Evolutionary conservation across 53 echinoderm and acorn worm genomes (phyloP), one percentile per base, ranked within the genome.

Genomic region (Crossaster papposus): DNA sequence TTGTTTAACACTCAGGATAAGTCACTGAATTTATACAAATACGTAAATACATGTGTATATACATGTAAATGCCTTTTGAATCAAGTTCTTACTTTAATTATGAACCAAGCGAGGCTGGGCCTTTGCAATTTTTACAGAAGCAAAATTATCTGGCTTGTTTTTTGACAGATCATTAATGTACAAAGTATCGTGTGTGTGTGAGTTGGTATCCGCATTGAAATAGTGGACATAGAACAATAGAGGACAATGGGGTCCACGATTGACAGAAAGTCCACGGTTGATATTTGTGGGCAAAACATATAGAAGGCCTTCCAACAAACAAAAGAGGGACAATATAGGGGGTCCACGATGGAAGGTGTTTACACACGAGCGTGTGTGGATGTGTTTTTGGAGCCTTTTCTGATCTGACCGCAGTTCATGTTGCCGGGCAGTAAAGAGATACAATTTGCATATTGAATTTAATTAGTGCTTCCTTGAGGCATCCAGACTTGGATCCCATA

Each of bases 1-100:
- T 78, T 78, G 78, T 78, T 22, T 50, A 23, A 84, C 84, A 84
- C 84, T 84, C 84, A 84, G 84, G 84, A 84, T 84, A 80, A 52
- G 55, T 30, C 78, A 82, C 65, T 82, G 73, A 85, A 76, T 87
- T 76, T 77, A 80, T 80, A 58, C 10, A 79, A 24, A 22, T 74
- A 74, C 36, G 28, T 74, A 36, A 31, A 74, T 74, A 74, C 71
- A 71, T 71, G 71, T 74, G 36, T 74, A 36, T 65, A 83, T 54
- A 37, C 58, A 76, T 87, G 87, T 73, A 63, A 77, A 77, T 87
- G 87, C 87, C 77, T 87, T 87, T 75, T 58, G 76, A 72, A 70
- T 72, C 50, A 22, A 87, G 58, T 55, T 78, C 18, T 34, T 78
- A 20, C 24, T 9, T 84, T 51, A 65, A 50, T 72, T 84, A 72